A percentile compares a stretch with the other conserved stretches of the same genome.
phyloP scores from a whole-genome alignment of 2,797 vertebrate genomes.

The Stomatorhinus walkeri region DNA sequence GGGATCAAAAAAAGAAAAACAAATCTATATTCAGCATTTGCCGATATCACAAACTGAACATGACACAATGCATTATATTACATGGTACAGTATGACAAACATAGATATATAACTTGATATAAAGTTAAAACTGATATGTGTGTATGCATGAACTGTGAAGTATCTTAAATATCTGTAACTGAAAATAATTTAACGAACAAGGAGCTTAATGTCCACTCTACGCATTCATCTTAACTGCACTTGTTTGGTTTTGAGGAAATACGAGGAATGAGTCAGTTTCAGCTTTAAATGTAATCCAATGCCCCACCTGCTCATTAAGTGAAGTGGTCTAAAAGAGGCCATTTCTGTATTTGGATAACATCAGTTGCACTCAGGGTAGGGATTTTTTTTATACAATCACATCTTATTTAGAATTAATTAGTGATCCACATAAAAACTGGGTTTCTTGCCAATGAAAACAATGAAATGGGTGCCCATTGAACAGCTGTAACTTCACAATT shows the following conservation, averaged over 20 bases:
- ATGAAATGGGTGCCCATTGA: slow-evolving; percentile 33
- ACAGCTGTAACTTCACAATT: slow-evolving; percentile 55
- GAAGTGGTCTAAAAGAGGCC: slow-evolving; percentile 52
- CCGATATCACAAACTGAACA: background rate
- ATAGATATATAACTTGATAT: background rate
- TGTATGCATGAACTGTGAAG: background rate
- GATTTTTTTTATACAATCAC: slow-evolving; percentile 58
- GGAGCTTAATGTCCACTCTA: background rate
- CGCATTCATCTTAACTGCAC: background rate
- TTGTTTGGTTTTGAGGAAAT: slow-evolving; percentile 18
- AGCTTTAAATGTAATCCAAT: background rate
- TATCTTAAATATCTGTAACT: background rate
- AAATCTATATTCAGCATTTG: background rate
- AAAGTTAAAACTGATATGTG: background rate
- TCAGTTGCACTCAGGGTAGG: slow-evolving; percentile 54
- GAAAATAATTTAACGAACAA: background rate
- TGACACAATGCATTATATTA: background rate
- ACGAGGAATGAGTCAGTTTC: background rate
- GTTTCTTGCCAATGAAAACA: slow-evolving; percentile 54
- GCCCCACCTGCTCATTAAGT: slow-evolving; percentile 30
- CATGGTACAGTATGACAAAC: background rate
- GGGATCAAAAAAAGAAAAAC: background rate
- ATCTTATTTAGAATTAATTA: slow-evolving; percentile 63
- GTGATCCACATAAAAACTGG: slow-evolving; percentile 39
- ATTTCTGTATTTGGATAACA: slow-evolving; percentile 67